phyloP scores from a whole-genome alignment of 1,140 invertebrate species.

The Delia radicum region DNA sequence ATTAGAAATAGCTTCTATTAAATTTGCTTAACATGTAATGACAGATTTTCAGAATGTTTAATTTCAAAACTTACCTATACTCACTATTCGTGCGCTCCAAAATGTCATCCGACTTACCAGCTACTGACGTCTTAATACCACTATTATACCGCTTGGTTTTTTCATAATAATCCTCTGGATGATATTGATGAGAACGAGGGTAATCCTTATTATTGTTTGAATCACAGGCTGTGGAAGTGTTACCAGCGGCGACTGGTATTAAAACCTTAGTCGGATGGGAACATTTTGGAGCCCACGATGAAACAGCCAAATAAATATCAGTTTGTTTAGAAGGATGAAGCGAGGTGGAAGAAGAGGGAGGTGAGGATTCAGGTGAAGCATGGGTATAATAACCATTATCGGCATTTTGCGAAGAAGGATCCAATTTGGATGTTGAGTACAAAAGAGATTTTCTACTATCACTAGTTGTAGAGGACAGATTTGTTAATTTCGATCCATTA shows the following conservation, averaged over 20 bases:
- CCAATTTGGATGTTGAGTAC: neutral
- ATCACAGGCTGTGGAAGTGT: slow-evolving; percentile 28
- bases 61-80: slow-evolving; percentile 51
- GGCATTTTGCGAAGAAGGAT: slow-evolving; percentile 31
- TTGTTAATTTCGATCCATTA: slow-evolving; percentile 27
- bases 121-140: neutral
- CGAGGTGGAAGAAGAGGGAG: slow-evolving; percentile 15
- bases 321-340: slow-evolving; percentile 29
- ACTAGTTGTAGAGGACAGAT: slow-evolving; percentile 4
- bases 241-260: slow-evolving; percentile 33
- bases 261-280: slow-evolving; percentile 53
- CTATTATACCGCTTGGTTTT: neutral
- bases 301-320: slow-evolving; percentile 61
- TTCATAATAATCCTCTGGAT: neutral
- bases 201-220: slow-evolving; percentile 35
- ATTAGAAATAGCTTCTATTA: neutral
- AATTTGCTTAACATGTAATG: no score
- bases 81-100: slow-evolving; percentile 54
- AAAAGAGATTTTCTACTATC: slow-evolving; percentile 23
- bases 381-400: slow-evolving; percentile 53
- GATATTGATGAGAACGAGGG: slow-evolving; percentile 29
- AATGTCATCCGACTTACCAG: slow-evolving; percentile 34
- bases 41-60: no score
- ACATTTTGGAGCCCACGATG: slow-evolving; percentile 65
- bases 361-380: slow-evolving; percentile 40